Conservation (phyloP, 2,113 vertebrate species). For the Lepisosteus oculatus region DNA sequence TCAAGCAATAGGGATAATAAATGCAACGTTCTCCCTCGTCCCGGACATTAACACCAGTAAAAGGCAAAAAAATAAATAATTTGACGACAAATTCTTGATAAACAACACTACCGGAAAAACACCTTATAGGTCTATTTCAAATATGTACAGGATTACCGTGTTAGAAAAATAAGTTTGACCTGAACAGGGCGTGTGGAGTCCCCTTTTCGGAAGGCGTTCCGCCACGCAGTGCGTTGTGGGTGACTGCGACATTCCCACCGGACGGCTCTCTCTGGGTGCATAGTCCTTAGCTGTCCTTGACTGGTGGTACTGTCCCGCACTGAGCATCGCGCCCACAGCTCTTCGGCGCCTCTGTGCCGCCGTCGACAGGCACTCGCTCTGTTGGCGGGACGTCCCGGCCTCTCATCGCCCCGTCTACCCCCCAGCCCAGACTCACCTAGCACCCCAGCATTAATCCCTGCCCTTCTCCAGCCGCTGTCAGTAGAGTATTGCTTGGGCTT, state of each 20-base stretch:
- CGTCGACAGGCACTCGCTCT: no score
- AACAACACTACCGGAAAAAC: constrained; percentile 31
- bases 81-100: constrained; percentile 2
- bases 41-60: constrained; percentile 41
- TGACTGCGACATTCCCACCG: no score
- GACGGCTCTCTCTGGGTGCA: no score
- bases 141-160: constrained; percentile 37
- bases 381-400: no score
- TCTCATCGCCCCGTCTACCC: no score
- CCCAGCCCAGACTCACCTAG: no score
- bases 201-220: background rate
- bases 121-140: constrained; percentile 57
- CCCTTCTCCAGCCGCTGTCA: no score
- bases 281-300: background rate
- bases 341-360: no score
- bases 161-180: constrained; percentile 64
- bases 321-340: no score
- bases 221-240: background rate
- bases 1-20: constrained; percentile 57
- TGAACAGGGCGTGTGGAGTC: constrained; percentile 26
- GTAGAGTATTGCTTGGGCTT: no score
- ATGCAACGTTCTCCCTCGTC: constrained; percentile 25
- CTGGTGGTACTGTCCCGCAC: background rate
- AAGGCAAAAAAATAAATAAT: constrained; percentile 26
- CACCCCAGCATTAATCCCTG: no score